These are phyloP conservation scores for Eupithecia insigniata DNA, from an alignment of 2,888 invertebrate genomes.

Conservation along the genomic window DNA sequence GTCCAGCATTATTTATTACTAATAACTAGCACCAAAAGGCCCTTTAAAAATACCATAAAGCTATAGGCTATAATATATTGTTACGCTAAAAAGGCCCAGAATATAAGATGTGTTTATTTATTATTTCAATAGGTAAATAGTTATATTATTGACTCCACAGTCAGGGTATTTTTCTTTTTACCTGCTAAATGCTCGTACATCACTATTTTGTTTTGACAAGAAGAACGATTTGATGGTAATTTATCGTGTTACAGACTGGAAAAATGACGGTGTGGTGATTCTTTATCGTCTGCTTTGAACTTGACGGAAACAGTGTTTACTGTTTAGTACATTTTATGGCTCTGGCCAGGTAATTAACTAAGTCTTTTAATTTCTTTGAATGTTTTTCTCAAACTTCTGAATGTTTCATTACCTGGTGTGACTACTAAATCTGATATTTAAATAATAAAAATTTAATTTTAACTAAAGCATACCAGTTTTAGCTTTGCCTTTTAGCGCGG, in stretches of 20 bases:
- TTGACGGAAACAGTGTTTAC: conserved; percentile 46
- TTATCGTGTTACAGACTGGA: conserved; percentile 30
- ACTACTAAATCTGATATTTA: too few species aligned
- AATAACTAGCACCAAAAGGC: background rate
- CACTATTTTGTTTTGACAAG: conserved; percentile 41
- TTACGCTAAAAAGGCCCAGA: background rate
- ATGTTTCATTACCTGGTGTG: background rate
- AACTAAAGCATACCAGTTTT: too few species aligned
- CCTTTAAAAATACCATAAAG: background rate
- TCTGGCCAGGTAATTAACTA: background rate
- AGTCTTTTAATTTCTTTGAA: background rate
- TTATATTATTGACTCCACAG: background rate
- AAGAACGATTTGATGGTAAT: conserved; percentile 40
- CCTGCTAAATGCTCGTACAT: conserved; percentile 12
- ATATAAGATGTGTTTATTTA: background rate
- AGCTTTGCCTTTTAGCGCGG: too few species aligned
- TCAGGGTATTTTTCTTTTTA: background rate
- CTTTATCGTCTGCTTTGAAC: conserved; percentile 41
- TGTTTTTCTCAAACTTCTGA: background rate
- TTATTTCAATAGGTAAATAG: background rate
- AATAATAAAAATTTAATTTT: too few species aligned
- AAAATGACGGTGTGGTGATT: conserved; percentile 36
- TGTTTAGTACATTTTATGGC: conserved; percentile 34
- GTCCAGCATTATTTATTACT: too few species aligned
- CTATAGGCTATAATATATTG: background rate